Evolutionary conservation across 2,888 invertebrate species (phyloP), one percentile per base, ranked within the genome.

Genomic region (Spodoptera littoralis): DNA sequence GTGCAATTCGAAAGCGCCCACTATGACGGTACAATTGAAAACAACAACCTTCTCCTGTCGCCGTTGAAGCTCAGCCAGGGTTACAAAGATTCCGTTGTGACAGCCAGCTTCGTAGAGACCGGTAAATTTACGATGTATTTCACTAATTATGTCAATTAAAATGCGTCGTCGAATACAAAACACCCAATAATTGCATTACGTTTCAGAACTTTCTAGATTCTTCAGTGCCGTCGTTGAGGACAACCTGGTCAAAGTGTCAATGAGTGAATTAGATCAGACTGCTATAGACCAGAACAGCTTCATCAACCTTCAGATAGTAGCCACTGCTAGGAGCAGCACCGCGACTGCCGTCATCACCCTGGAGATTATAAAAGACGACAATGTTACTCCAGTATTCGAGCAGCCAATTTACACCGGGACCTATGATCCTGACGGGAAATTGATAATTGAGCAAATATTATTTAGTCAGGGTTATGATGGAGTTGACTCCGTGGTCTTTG

Each of bases 291-390:
- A 82, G 24, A 91, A 92, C 63, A 88, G 67, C 49, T 82, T 87
- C 46, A 81, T 92, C 45, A 81, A 79, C 48, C 70, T 92, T 24
- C 80, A 86, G 81, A 74, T 92, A 2, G 65, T 78, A 0, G 92
- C 88, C 11, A 79, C 80, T 18, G 84, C 80, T 46, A 79, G 68
- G 11, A 70, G 70, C 46, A 89, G 84, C 67, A 65, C 76, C 3
- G 81, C 88, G 8, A 79, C 76, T 2, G 72, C 89, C 43, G 73
- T 89, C 56, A 85, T 91, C 24, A 84, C 83, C n/a, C 77, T 92
- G 30, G 88, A 89, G 48, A 88, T 92, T 51, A 78, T 92, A 58
- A 91, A 91, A 65, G 85, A 92, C 18, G 92, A 92, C 58, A 80
- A 74, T 18, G 63, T 81, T 2, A 91, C 92, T 0, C 92, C 92